phyloP scores from a whole-genome alignment of 2,797 vertebrate genomes.

The Etheostoma nigrum region DNA sequence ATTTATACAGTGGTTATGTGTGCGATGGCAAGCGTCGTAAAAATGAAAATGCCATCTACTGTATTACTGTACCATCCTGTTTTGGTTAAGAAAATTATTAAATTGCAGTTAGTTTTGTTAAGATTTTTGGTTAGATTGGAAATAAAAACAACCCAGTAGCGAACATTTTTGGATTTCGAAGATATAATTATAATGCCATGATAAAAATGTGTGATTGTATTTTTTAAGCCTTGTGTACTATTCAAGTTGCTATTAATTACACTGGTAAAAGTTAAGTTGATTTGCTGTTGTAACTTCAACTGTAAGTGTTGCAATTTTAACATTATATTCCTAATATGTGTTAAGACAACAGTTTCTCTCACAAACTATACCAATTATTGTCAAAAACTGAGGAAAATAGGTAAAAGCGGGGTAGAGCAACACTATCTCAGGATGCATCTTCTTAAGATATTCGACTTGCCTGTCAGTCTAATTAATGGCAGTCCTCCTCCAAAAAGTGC shows the following conservation, averaged over 20 bases:
- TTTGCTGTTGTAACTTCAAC: background rate
- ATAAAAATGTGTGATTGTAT: background rate
- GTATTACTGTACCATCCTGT: background rate
- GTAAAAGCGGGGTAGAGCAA: slow-evolving; percentile 25
- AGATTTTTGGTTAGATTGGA: background rate
- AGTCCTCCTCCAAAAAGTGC: slow-evolving; percentile 52
- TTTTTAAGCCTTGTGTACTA: background rate
- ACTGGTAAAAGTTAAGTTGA: background rate
- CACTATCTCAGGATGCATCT: slow-evolving; percentile 55
- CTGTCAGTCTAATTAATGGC: slow-evolving; percentile 74
- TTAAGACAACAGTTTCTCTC: slow-evolving; percentile 18
- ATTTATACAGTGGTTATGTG: background rate
- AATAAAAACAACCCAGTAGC: background rate
- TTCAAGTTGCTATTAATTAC: background rate
- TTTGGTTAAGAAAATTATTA: background rate
- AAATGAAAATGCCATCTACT: background rate
- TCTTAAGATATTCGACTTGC: slow-evolving; percentile 66
- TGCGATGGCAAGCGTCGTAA: background rate
- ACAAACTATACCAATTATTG: slow-evolving; percentile 45
- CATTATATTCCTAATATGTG: slow-evolving; percentile 3
- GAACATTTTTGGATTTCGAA: background rate
- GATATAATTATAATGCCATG: background rate
- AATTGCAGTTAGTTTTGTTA: background rate
- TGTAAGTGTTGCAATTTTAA: slow-evolving; percentile 4
- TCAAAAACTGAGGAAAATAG: slow-evolving; percentile 36